Percentiles rank a stretch among this genome's conserved stretches.
Evolutionary conservation across 2,113 vertebrate genomes (phyloP).

Genomic region (Tragulus kanchil): DNA sequence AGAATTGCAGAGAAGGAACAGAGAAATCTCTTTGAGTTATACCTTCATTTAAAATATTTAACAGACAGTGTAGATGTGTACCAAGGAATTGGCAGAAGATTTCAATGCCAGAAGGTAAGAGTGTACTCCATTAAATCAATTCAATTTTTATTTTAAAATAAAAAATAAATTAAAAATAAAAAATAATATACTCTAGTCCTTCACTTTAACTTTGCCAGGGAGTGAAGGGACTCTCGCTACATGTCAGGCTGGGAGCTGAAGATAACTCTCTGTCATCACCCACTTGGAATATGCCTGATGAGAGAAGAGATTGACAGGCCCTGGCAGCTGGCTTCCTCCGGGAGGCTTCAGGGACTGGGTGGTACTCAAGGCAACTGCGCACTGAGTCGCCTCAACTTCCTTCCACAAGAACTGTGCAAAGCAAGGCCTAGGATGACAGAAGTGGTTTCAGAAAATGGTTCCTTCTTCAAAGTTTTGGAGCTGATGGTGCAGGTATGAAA

Average conservation of each 20-base stretch:
- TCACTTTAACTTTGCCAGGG: background rate
- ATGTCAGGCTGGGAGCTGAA: background rate
- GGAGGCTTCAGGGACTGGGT: background rate
- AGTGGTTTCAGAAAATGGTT: background rate
- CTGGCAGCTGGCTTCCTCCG: background rate
- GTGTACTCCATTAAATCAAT: background rate
- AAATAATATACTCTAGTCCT: background rate
- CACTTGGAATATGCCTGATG: background rate
- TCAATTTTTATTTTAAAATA: background rate
- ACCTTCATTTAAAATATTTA: slow-evolving; percentile 30
- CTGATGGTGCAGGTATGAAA: background rate
- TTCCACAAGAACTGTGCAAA: background rate
- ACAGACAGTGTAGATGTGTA: background rate
- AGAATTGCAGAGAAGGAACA: background rate
- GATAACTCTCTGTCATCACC: background rate
- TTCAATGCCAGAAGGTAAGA: background rate
- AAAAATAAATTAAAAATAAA: background rate
- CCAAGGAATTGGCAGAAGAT: background rate
- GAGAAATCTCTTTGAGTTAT: background rate
- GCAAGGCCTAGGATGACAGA: background rate
- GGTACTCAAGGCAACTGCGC: background rate
- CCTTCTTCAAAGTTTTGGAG: too few species aligned
- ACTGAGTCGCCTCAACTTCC: too few species aligned
- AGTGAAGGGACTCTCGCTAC: background rate
- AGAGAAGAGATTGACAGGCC: background rate